Conservation (phyloP, 2,797 vertebrate species). For the Thripadectes ignobilis region DNA sequence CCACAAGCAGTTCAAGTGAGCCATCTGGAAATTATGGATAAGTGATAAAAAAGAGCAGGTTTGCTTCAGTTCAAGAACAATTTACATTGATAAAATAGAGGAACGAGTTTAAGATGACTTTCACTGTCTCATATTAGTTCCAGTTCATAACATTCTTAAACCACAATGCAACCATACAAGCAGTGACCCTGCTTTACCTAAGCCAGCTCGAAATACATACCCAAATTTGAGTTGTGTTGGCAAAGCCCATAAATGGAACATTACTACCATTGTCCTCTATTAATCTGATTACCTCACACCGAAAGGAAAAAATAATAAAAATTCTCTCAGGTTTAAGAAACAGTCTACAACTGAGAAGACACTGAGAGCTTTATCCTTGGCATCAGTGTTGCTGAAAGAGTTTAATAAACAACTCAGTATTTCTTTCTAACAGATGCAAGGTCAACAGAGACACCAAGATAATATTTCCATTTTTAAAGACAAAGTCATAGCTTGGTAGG, state of each 20-base stretch:
- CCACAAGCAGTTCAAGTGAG: background rate
- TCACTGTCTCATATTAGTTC: background rate
- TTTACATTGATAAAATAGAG: slow-evolving; percentile 11
- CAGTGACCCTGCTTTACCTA: background rate
- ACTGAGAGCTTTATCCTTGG: background rate
- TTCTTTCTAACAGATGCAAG: background rate
- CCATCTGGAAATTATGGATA: background rate
- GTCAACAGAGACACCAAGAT: background rate
- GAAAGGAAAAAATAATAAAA: background rate
- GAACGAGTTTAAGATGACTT: background rate
- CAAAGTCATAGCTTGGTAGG: background rate
- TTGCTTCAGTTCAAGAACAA: background rate
- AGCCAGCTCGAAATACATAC: background rate
- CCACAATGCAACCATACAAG: background rate
- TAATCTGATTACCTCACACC: background rate
- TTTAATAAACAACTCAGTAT: background rate
- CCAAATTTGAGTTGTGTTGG: background rate
- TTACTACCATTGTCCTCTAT: background rate
- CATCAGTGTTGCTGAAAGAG: background rate
- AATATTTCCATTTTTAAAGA: background rate
- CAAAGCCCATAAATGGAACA: background rate
- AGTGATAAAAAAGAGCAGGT: background rate
- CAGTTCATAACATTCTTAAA: background rate
- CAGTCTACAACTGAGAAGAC: background rate
- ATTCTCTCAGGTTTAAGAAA: background rate